Percentiles rank a stretch among this genome's conserved stretches.
phyloP scores from a whole-genome alignment of 2,888 invertebrate species.

The Apoderus coryli region DNA sequence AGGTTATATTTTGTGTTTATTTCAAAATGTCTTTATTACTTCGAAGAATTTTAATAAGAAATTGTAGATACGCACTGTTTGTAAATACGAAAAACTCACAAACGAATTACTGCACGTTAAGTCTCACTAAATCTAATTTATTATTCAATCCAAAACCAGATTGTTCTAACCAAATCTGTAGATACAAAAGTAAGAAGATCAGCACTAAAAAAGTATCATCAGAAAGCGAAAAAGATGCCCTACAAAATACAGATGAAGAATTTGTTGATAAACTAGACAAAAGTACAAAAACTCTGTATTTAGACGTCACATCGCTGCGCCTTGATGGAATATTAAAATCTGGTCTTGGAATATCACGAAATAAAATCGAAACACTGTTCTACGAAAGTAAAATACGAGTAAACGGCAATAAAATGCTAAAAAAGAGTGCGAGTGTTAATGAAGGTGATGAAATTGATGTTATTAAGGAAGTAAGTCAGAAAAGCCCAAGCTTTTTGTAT shows the following conservation, averaged over 20 bases:
- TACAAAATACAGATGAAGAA: slow-evolving; percentile 31
- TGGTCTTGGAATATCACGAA: slow-evolving; percentile 54
- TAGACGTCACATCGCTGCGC: slow-evolving; percentile 50
- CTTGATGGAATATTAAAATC: slow-evolving; percentile 56
- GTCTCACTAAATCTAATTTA: too few species aligned
- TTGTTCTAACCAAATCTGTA: too few species aligned
- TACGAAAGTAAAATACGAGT: slow-evolving; percentile 68
- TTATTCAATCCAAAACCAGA: too few species aligned
- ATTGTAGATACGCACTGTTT: too few species aligned
- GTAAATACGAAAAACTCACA: too few species aligned
- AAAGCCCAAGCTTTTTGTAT: slow-evolving; percentile 53
- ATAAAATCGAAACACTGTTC: slow-evolving; percentile 65
- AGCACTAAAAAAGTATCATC: slow-evolving; percentile 36
- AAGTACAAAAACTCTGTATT: slow-evolving; percentile 49
- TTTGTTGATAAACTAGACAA: slow-evolving; percentile 34
- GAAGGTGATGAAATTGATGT: slow-evolving; percentile 66
- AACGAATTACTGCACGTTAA: too few species aligned
- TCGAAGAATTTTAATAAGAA: too few species aligned
- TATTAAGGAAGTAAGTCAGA: slow-evolving; percentile 48
- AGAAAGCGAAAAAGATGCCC: slow-evolving; percentile 37
- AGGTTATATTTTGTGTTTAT: too few species aligned
- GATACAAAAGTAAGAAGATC: too few species aligned
- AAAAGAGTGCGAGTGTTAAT: slow-evolving; percentile 55
- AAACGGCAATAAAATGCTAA: slow-evolving; percentile 60
- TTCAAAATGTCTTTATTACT: too few species aligned